Conservation (phyloP, 2,888 invertebrate genomes). For the Pristionchus maxplancki region DNA sequence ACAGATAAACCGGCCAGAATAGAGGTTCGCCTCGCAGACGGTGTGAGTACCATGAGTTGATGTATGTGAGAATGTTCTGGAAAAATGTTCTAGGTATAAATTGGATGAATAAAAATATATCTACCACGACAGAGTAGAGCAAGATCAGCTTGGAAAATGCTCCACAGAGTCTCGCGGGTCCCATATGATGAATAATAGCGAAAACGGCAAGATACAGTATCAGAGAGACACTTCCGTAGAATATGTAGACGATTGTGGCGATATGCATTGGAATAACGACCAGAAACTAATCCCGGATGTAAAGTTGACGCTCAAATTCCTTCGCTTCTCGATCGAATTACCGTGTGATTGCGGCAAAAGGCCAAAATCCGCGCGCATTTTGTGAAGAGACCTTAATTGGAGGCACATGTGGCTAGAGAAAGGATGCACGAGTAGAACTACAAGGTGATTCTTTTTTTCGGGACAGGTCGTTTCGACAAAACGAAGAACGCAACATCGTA, state of each 20-base stretch:
- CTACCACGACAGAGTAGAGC: not conserved
- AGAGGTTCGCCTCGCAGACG: not conserved
- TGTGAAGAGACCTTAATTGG: not conserved
- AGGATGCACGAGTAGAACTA: too few species aligned
- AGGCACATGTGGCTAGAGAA: not conserved
- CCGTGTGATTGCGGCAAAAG: not conserved
- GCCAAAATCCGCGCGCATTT: not conserved
- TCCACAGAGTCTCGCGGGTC: not conserved
- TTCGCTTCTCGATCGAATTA: not conserved
- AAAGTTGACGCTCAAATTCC: not conserved
- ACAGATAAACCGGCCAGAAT: not conserved
- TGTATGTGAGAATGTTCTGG: not conserved
- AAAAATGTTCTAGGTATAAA: not conserved
- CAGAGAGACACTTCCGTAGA: constrained; percentile 3
- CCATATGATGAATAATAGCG: not conserved
- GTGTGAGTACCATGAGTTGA: constrained; percentile 18
- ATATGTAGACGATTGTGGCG: not conserved
- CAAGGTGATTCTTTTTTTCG: too few species aligned
- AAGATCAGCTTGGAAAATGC: not conserved
- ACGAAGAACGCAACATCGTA: too few species aligned
- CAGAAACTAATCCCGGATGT: not conserved
- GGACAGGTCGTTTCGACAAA: too few species aligned
- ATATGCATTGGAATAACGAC: not conserved
- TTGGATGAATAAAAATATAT: not conserved
- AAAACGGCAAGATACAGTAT: not conserved